phyloP scores from a whole-genome alignment of 2,113 vertebrate species.

The cattle (Bos taurus) region ARS-UCD2.0 NC_037337.1:97559001-97559500 shows the following conservation, averaged over 20 bases:
- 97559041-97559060: neutral
- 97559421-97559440: neutral
- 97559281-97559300: neutral
- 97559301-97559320: neutral
- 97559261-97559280: neutral
- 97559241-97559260: neutral
- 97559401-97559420: neutral
- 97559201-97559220: neutral
- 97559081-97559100: neutral
- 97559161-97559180: neutral
- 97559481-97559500: neutral
- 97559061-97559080: neutral
- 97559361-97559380: neutral
- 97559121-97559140: neutral
- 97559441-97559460: rapidly evolving
- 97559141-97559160: neutral
- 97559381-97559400: neutral
- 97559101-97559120: neutral
- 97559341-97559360: neutral
- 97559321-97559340: neutral
- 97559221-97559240: neutral
- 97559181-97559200: neutral
- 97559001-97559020: neutral
- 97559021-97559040: neutral
- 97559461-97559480: neutral